Evolutionary conservation across 2,797 vertebrate genomes (phyloP).

Genomic region (Micromesistius poutassou): DNA sequence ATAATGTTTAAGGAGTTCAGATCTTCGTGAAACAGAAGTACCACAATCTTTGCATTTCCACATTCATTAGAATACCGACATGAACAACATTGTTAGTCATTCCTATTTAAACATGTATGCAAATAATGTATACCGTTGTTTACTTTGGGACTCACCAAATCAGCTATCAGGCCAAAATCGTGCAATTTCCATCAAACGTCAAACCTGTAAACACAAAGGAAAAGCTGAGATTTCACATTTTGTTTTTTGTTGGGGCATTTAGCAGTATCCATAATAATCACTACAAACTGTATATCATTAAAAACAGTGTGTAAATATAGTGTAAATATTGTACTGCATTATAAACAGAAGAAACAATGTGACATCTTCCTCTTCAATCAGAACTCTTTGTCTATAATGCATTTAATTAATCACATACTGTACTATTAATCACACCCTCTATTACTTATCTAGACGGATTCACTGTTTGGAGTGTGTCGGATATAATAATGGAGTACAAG

Average conservation of each 20-base stretch:
- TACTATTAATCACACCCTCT: not conserved
- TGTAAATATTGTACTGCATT: too few species aligned
- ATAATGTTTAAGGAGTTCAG: constrained; percentile 11
- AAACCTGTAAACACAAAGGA: constrained; percentile 10
- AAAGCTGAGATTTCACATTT: constrained; percentile 19
- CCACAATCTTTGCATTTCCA: constrained; percentile 24
- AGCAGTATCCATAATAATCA: not conserved
- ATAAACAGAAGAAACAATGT: not conserved
- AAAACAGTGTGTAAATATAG: too few species aligned
- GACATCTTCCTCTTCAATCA: constrained; percentile 3
- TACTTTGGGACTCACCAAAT: not conserved
- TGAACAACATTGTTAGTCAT: not conserved
- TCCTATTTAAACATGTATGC: not conserved
- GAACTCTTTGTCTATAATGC: not conserved
- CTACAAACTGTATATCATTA: not conserved
- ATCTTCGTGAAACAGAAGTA: not conserved
- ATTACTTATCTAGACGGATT: not conserved
- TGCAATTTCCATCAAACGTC: not conserved
- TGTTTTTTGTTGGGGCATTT: constrained; percentile 4
- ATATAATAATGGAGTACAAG: too few species aligned
- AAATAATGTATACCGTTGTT: too few species aligned
- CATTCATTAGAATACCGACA: not conserved
- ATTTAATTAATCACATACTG: not conserved
- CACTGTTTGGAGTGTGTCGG: not conserved
- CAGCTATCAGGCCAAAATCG: not conserved